A percentile compares a stretch with the other conserved stretches of the same genome.
Evolutionary conservation across 2,113 vertebrate species (phyloP).

Genomic region (Eupsittula cactorum): DNA sequence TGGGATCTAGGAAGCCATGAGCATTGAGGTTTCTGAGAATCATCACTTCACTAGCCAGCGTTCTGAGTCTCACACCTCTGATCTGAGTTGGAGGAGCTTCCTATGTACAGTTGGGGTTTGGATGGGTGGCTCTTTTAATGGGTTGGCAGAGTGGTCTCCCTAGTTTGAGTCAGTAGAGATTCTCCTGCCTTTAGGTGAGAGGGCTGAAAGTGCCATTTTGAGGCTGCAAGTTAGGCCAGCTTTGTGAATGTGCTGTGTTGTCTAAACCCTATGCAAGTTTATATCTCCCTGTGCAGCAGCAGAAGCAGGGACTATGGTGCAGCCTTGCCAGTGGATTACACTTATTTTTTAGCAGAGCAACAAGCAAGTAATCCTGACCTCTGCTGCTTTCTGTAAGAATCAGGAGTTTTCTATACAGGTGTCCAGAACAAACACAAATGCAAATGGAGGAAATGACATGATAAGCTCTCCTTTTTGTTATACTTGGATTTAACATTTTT

Average conservation of each 20-base stretch:
- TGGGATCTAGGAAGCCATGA: background rate
- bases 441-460: background rate
- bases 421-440: background rate
- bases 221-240: background rate
- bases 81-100: background rate
- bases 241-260: accelerated
- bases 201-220: background rate
- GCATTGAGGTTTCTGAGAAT: background rate
- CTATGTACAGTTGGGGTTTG: background rate
- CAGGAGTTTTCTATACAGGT: background rate
- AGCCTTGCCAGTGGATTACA: background rate
- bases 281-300: background rate
- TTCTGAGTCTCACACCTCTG: background rate
- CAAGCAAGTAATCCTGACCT: background rate
- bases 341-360: background rate
- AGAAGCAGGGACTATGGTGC: background rate
- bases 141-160: background rate
- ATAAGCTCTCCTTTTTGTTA: background rate
- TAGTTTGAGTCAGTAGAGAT: background rate
- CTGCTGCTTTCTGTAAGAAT: background rate
- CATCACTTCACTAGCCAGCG: background rate
- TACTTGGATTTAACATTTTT: background rate
- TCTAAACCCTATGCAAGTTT: background rate
- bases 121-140: background rate
- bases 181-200: background rate